These are phyloP conservation scores for Lasioglossum malachurum DNA, from an alignment of 2,888 invertebrate genomes.

Conservation along the genomic window DNA sequence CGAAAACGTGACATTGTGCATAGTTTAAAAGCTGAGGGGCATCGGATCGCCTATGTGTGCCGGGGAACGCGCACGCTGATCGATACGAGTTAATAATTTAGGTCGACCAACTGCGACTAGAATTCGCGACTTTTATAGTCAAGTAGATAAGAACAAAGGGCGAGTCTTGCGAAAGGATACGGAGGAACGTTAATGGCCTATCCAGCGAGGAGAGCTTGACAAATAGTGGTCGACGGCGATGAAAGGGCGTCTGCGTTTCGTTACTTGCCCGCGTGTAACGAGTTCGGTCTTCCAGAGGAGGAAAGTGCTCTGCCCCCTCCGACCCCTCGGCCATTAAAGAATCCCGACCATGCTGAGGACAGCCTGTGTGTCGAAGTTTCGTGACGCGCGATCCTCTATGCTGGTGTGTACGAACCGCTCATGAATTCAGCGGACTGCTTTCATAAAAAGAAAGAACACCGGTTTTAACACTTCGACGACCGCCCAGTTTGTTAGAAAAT, in stretches of 20 bases:
- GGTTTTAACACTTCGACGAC: background rate
- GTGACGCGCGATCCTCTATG: background rate
- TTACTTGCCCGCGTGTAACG: conserved; percentile 36
- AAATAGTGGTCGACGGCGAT: conserved; percentile 58
- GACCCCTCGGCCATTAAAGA: conserved; percentile 32
- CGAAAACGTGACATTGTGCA: background rate
- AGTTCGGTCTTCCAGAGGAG: conserved; percentile 43
- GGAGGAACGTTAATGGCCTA: conserved; percentile 55
- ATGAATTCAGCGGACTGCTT: background rate
- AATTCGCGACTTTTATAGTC: conserved; percentile 39
- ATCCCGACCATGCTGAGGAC: conserved; percentile 29
- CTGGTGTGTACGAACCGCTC: background rate
- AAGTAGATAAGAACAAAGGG: conserved; percentile 59
- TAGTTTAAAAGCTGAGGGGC: background rate
- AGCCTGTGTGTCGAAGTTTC: conserved; percentile 22
- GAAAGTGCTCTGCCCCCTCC: conserved; percentile 11
- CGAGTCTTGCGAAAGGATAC: conserved; percentile 44
- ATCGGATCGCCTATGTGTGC: background rate
- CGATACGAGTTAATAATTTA: conserved; percentile 44
- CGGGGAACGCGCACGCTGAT: conserved; percentile 13
- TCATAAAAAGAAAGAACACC: background rate
- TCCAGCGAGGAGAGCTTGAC: conserved; percentile 53
- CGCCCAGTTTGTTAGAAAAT: background rate
- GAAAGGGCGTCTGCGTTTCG: conserved; percentile 53
- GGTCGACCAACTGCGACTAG: conserved; percentile 23